phyloP scores from a whole-genome alignment of 2,113 vertebrate species.

The Dromiciops gliroides region DNA sequence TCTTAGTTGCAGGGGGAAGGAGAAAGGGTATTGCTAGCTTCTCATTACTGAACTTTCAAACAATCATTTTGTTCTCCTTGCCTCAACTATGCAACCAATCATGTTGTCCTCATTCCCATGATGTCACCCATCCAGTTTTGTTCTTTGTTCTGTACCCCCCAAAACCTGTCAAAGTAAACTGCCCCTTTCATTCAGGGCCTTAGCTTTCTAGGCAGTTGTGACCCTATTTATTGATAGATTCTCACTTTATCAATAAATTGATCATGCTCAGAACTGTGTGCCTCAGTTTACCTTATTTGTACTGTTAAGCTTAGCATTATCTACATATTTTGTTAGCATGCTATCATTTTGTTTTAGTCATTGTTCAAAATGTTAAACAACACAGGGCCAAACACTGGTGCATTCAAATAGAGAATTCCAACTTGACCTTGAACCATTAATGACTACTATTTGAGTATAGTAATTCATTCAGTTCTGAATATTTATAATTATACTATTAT shows the following conservation, averaged over 20 bases:
- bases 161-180: neutral
- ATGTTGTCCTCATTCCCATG: neutral
- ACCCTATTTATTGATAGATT: neutral
- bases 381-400: neutral
- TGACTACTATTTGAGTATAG: neutral
- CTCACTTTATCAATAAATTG: neutral
- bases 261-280: neutral
- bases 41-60: neutral
- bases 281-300: neutral
- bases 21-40: neutral
- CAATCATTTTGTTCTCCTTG: neutral
- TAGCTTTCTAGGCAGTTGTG: neutral
- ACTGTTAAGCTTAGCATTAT: neutral
- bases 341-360: neutral
- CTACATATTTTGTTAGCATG: neutral
- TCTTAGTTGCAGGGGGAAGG: neutral
- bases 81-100: neutral
- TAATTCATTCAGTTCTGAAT: neutral
- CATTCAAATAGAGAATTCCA: neutral
- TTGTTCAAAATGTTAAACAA: neutral
- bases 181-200: neutral
- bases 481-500: neutral
- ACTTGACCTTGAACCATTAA: neutral
- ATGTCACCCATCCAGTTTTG: neutral
- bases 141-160: neutral